A percentile compares a stretch with the other conserved stretches of the same genome.
phyloP scores from a whole-genome alignment of 2,888 invertebrate genomes.

The Mantis religiosa region DNA sequence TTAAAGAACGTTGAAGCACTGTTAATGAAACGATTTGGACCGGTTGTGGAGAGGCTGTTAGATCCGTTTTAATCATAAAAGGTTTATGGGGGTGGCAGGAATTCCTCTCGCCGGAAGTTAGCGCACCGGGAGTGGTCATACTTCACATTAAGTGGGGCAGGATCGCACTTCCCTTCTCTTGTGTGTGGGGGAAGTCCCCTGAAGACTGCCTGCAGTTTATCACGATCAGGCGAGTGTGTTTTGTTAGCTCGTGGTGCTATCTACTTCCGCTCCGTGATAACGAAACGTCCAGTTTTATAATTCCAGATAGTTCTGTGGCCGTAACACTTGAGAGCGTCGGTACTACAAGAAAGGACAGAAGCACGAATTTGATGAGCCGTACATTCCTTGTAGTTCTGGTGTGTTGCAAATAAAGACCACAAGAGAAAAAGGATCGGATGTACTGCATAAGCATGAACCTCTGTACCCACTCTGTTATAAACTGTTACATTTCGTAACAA shows the following conservation, averaged over 20 bases:
- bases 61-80: neutral
- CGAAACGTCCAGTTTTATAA: neutral
- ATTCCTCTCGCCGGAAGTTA: neutral
- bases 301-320: neutral
- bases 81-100: neutral
- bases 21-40: neutral
- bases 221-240: neutral
- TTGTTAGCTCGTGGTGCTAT: neutral
- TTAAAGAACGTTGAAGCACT: neutral
- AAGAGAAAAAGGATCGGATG: no score
- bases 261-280: neutral
- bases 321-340: neutral
- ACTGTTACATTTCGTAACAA: no score
- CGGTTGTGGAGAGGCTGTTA: neutral
- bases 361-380: neutral
- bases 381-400: neutral
- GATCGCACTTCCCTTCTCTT: neutral
- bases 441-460: no score
- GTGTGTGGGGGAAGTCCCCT: neutral
- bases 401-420: no score
- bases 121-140: neutral
- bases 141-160: slow-evolving; percentile 1
- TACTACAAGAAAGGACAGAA: no score
- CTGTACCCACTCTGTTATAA: no score
- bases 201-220: neutral